Base-by-base conservation (phyloP, 2,113 vertebrate species). In the Corydoras sp. region DNA sequence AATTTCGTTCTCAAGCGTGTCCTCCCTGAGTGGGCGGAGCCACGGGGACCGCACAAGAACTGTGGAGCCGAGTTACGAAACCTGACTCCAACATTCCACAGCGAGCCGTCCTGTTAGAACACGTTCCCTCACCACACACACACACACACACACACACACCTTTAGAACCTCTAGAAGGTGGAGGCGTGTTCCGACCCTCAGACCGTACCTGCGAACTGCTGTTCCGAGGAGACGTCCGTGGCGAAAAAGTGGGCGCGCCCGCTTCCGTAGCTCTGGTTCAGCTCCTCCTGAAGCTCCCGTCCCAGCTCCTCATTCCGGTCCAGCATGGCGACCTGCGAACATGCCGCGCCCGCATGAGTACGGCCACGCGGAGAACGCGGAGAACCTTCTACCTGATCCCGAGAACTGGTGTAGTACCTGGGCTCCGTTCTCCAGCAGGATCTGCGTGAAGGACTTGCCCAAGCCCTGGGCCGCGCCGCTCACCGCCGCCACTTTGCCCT, bases 391-490 rank as follows among this genome's bases (percentile, higher is more conserved):
- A 59, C 7, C 9, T 29, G 4, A 9, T 18, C 13, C 43, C 6
- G n/a, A 50, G 14, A 59, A 15, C 35, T 15, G 29, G 35, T 51
- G 2, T 4, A 7, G 11, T 65, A 84, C 83, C 81, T 80, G 82
- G 18, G 83, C 76, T 10, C 81, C 76, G 9, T 83, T 69, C 64
- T 80, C 77, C 55, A 84, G 68, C 15, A 83, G 80, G 32, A 84
- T 75, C 54, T 80, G 72, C 9, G 76, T 62, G 63, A 79, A 83
- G 10, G 79, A 69, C 73, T 65, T 80, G 1, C 81, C 80, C 35
- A 84, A 59, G 30, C 81, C 81, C 70, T 83, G 81, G 43, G 78
- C 76, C 2, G 74, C 73, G 15, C 83, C 83, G 2, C 75, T 83
- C 12, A 84, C 68, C 4, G 83, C 55, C 7, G 75, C 77, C 10